A percentile compares a stretch with the other conserved stretches of the same genome.
Conservation (phyloP, 2,888 invertebrate genomes). For the Ethmia dodecea region DNA sequence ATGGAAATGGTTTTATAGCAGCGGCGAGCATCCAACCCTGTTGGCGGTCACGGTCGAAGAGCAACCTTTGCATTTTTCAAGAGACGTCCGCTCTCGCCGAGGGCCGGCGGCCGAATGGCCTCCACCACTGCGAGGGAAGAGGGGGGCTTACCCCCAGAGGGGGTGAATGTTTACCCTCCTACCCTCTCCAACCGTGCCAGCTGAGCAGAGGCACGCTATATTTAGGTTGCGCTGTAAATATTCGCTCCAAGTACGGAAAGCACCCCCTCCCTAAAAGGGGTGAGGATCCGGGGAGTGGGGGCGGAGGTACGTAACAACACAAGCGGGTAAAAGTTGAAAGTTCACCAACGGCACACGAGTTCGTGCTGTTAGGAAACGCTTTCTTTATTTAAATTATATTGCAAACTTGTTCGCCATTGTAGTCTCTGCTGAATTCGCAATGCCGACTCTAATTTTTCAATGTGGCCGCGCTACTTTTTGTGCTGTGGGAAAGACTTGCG, state of each 20-base stretch:
- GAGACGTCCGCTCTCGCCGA: slow-evolving; percentile 58
- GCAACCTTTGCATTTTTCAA: slow-evolving; percentile 39
- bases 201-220: slow-evolving; percentile 75
- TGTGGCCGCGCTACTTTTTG: slow-evolving; percentile 37
- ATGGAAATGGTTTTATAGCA: slow-evolving; percentile 28
- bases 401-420: slow-evolving; percentile 75
- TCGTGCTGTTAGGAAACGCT: slow-evolving; percentile 63
- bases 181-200: slow-evolving; percentile 55
- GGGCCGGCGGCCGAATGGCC: slow-evolving; percentile 60
- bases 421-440: slow-evolving; percentile 59
- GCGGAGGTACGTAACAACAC: slow-evolving; percentile 43
- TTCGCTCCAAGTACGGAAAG: slow-evolving; percentile 72
- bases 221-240: slow-evolving; percentile 78
- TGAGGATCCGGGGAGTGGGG: slow-evolving; percentile 29
- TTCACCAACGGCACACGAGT: slow-evolving; percentile 68
- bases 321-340: slow-evolving; percentile 72
- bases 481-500: slow-evolving; percentile 36
- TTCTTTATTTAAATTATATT: slow-evolving; percentile 76
- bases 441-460: slow-evolving; percentile 58
- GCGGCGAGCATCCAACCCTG: slow-evolving; percentile 52
- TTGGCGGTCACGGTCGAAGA: slow-evolving; percentile 62
- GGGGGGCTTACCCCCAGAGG: slow-evolving; percentile 11
- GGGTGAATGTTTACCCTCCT: slow-evolving; percentile 65
- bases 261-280: slow-evolving; percentile 28
- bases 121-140: slow-evolving; percentile 34